These are phyloP conservation scores for Parapsyche elsis DNA, from an alignment of 1,140 invertebrate genomes.

Conservation along the genomic window DNA sequence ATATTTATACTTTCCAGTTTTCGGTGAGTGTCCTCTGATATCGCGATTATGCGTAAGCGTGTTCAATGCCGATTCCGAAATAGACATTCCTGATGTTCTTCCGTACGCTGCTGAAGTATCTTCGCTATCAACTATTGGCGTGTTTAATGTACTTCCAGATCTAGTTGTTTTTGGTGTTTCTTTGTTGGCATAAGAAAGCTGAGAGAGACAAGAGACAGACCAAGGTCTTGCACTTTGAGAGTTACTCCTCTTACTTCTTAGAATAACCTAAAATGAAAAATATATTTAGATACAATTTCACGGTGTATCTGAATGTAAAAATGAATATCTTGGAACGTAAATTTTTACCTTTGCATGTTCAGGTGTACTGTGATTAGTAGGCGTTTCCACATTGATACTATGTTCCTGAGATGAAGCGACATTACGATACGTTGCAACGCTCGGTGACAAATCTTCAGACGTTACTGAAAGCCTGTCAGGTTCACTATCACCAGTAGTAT, in stretches of 20 bases:
- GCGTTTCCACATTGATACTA: constrained; percentile 54
- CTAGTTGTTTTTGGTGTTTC: constrained; percentile 52
- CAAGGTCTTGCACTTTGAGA: constrained; percentile 75
- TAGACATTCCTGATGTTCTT: constrained; percentile 69
- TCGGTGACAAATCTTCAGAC: constrained; percentile 78
- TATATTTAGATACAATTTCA: background rate
- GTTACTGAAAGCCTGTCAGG: constrained; percentile 75
- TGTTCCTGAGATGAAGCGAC: constrained; percentile 55
- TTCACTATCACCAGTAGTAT: constrained; percentile 82
- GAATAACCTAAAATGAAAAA: constrained; percentile 61
- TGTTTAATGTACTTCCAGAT: constrained; percentile 44
- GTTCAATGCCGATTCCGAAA: constrained; percentile 88
- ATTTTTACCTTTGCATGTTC: constrained; percentile 49
- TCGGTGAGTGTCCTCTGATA: constrained; percentile 59
- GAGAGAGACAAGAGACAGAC: constrained; percentile 86
- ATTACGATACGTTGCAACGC: constrained; percentile 71
- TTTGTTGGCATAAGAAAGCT: constrained; percentile 67
- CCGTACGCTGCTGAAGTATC: constrained; percentile 36
- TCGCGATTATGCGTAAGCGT: constrained; percentile 69
- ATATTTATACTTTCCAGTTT: constrained; percentile 57
- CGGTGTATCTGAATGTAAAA: no score
- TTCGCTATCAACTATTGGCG: constrained; percentile 44
- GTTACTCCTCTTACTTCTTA: constrained; percentile 66
- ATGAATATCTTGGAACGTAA: no score
- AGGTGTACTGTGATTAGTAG: constrained; percentile 53